Base-by-base conservation (phyloP, 2,113 vertebrate species). In the Halichoerus grypus region DNA sequence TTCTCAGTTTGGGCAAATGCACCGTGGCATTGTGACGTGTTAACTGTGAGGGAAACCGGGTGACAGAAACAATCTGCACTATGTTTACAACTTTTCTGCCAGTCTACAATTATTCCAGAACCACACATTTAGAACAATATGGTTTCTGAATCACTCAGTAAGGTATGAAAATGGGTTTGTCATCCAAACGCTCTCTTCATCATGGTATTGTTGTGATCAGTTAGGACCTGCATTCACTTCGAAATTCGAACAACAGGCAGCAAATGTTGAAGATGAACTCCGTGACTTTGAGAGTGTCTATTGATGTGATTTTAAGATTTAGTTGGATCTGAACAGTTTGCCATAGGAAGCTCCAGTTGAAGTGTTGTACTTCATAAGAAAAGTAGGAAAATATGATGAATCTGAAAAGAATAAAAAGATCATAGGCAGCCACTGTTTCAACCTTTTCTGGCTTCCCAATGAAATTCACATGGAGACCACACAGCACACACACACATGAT, bases 11-110 rank as follows among this genome's bases (percentile, higher is more conserved):
- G 49, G 57, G 36, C 55, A 74, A 33, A 51, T 18, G 10, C 13
- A 18, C 16, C 0, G 1, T 0, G 1, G 21, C 55, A 22, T 31
- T 6, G 1, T 16, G 31, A 69, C 4, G 14, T 15, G 22, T 36
- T 19, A 36, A 9, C 10, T 21, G 21, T 12, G 21, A 31, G 28
- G 36, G 13, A 18, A 12, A 18, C 0, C 1, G 5, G 69, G 12
- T 31, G 16, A 63, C 9, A 15, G 12, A 13, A 72, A 80, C 7
- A 51, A 10, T 53, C 24, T 22, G 5, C 14, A 21, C 18, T 39
- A 15, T 33, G 42, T 46, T 61, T 24, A 7, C 55, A 4, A 36
- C 11, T 28, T 80, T 39, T n/a, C 42, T 33, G 22, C 26, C 22
- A 67, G 12, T 8, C 33, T 63, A 42, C 51, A 65, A 55, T 36